phyloP scores from a whole-genome alignment of 2,888 invertebrate genomes.

The Pycnomerus fuliginosus region DNA sequence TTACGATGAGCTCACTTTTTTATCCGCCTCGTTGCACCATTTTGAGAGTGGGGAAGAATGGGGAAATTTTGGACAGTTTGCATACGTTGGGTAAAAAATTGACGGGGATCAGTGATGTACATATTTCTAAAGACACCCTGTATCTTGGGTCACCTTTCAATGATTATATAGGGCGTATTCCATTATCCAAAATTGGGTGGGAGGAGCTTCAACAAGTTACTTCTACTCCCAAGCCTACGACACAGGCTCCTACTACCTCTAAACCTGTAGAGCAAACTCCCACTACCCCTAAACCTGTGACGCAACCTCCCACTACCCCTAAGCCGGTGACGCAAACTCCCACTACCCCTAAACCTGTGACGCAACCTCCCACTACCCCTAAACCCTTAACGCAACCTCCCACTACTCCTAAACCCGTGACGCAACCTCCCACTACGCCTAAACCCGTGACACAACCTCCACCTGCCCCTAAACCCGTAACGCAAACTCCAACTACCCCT shows the following conservation, averaged over 20 bases:
- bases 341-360: conserved; percentile 22
- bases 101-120: conserved; percentile 62
- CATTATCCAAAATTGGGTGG: conserved; percentile 56
- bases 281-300: conserved; percentile 23
- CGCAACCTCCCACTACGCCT: background rate
- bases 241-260: conserved; percentile 12
- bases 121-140: conserved; percentile 64
- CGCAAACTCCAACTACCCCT: background rate
- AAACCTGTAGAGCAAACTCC: conserved; percentile 21
- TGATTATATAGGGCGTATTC: conserved; percentile 65
- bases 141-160: conserved; percentile 71
- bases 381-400: conserved; percentile 1
- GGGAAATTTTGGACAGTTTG: conserved; percentile 69
- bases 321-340: conserved; percentile 19
- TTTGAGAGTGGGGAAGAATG: conserved; percentile 68
- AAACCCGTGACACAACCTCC: background rate
- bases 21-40: conserved; percentile 58
- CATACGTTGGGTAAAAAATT: conserved; percentile 63
- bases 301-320: conserved; percentile 34
- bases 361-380: conserved; percentile 34
- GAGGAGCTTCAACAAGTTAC: conserved; percentile 33
- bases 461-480: background rate
- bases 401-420: background rate
- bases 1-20: conserved; percentile 49
- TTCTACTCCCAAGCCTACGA: conserved; percentile 19